phyloP scores from a whole-genome alignment of 2,888 invertebrate species.

The Trichogramma dendrolimi region DNA sequence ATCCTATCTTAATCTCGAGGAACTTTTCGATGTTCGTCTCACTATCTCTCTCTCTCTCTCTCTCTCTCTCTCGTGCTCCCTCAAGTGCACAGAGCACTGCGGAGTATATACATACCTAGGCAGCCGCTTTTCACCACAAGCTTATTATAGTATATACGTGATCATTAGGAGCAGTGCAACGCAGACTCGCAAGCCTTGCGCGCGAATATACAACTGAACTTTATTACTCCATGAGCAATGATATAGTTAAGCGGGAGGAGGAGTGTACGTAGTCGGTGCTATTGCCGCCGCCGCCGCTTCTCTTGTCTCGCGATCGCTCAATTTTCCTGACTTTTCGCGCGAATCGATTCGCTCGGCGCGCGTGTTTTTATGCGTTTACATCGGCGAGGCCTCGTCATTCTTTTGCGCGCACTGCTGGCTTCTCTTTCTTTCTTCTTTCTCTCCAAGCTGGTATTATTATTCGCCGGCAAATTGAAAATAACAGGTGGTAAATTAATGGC shows the following conservation, averaged over 20 bases:
- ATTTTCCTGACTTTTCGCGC: no score
- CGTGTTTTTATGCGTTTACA: no score
- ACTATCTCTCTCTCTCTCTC: constrained; percentile 24
- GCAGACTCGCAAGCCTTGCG: constrained; percentile 7
- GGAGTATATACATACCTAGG: constrained; percentile 26
- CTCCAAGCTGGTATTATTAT: no score
- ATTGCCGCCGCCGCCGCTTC: not conserved
- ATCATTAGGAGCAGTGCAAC: constrained; percentile 16
- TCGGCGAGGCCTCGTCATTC: no score
- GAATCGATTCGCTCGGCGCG: no score
- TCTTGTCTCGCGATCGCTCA: not conserved
- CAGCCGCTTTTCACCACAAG: not conserved
- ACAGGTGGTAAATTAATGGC: no score
- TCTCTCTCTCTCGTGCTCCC: constrained; percentile 28
- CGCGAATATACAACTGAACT: constrained; percentile 14
- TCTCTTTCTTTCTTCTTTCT: not conserved
- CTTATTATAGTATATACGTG: constrained; percentile 22
- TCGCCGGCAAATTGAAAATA: no score
- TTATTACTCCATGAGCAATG: constrained; percentile 17
- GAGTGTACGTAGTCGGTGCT: not conserved
- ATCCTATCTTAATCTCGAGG: constrained; percentile 40
- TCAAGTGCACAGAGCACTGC: no score
- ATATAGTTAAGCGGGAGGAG: constrained; percentile 14
- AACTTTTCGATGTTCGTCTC: constrained; percentile 40
- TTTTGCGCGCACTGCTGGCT: no score